Evolutionary conservation across 2,113 vertebrate genomes (phyloP), one percentile per base, ranked within the genome.

Genomic region (Ramphastos sulfuratus): DNA sequence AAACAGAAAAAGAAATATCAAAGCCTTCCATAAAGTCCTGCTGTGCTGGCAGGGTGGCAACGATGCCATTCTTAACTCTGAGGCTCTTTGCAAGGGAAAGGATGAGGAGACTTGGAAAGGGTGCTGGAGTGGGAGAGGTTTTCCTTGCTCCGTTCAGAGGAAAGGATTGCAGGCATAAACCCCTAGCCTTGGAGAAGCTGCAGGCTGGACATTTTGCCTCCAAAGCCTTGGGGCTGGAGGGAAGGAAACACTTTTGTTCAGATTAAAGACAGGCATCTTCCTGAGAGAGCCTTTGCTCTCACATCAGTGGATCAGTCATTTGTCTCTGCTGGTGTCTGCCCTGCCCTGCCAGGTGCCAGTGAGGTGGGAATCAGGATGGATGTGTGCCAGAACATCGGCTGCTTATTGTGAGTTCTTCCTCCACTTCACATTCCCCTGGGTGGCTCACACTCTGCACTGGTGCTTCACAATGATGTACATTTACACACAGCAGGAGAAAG

Each of bases 121-220:
- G n/a, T 61, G 79, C 44, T 61, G 1, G 1, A 69, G 54, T 59
- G 58, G 48, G 83, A 78, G 35, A 24, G 24, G 70, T 87, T 92
- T 80, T 74, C 86, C 76, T 78, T 75, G 56, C 46, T 85, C 66
- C 66, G 35, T 81, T 92, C 76, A 90, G 65, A 67, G 69, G 56
- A 69, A 83, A 82, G 60, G 64, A 93, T 83, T 82, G 87, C 72
- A 92, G 87, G 70, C 93, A 90, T 85, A 87, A 91, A 95, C 69
- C 56, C 71, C 46, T 80, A 73, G 83, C 85, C 79, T 25, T 37
- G 44, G 48, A 88, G 76, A 85, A 91, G n/a, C 44, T 58, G 33
- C n/a, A 87, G 70, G 35, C 85, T 61, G 35, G 72, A 90, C 79
- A 85, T 46, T 87, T 66, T 77, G 64, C 54, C 52, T 83, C 85